Evolutionary conservation across 1,140 invertebrate species (phyloP).

Genomic region (Stenopsyche tienmushanensis): DNA sequence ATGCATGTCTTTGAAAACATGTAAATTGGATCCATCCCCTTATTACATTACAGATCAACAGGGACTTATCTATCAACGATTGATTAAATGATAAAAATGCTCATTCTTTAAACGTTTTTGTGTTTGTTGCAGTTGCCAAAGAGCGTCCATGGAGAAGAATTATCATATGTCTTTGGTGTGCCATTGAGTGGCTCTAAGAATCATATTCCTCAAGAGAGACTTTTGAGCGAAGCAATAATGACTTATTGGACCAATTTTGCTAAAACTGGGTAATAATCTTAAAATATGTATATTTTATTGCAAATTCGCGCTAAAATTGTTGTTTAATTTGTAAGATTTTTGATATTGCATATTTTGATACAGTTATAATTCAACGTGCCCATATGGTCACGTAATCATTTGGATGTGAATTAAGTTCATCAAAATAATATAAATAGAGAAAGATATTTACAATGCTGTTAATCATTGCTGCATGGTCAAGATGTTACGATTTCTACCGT

Average conservation of each 20-base stretch:
- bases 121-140: slow-evolving; percentile 54
- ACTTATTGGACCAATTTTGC: slow-evolving; percentile 87
- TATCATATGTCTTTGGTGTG: slow-evolving; percentile 89
- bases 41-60: too few species aligned
- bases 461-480: too few species aligned
- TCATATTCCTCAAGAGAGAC: slow-evolving; percentile 72
- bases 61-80: too few species aligned
- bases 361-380: neutral
- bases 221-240: slow-evolving; percentile 82
- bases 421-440: too few species aligned
- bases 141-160: slow-evolving; percentile 83
- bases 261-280: slow-evolving; percentile 70
- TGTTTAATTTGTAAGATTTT: neutral
- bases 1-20: too few species aligned
- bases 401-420: too few species aligned
- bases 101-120: too few species aligned
- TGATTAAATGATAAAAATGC: too few species aligned
- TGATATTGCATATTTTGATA: slow-evolving; percentile 1
- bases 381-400: too few species aligned
- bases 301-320: neutral
- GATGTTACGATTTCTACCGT: too few species aligned
- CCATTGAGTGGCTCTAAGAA: slow-evolving; percentile 75
- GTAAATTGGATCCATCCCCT: too few species aligned
- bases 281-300: slow-evolving; percentile 33
- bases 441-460: too few species aligned